Evolutionary conservation across 2,797 vertebrate genomes (phyloP), one percentile per base, ranked within the genome.

Genomic region (Etheostoma perlongum): DNA sequence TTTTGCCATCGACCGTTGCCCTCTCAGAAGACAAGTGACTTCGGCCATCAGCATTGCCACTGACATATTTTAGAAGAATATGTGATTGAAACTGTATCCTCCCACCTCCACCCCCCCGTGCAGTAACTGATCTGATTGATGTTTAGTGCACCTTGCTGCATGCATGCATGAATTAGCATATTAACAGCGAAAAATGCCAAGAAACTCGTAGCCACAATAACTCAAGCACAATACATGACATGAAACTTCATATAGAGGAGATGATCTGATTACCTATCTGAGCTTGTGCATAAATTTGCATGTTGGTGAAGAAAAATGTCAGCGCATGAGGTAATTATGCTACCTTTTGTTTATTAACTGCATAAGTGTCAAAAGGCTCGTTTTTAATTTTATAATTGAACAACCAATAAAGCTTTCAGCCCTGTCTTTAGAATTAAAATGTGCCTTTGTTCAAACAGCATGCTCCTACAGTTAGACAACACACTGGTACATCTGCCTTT

Each of bases 111-210:
- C 15, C 3, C 49, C 33, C 25, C 33, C 2, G 12, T 14, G 52
- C 65, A 52, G 14, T 70, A 67, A 36, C 60, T 16, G 36, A 76
- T 81, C 66, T 16, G 58, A 74, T 78, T 77, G 23, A 49, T 53
- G 36, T 70, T 62, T 54, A 59, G 62, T 58, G 51, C 71, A 62
- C 46, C 36, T 57, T 13, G 33, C 74, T 73, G 65, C 84, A 84
- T 40, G 36, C 36, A 84, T 40, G 36, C 10, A 12, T 76, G 53
- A 0, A 83, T 84, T 76, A 67, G 55, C 81, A 84, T 87, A 63
- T 59, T 59, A 70, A 77, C 53, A 2, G 36, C 16, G 2, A 2
- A 4, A 65, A 72, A 72, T 49, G 72, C 3, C 72, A 48, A 5
- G 55, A 62, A 36, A 58, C 53, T 69, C 8, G 14, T 16, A 46